These are phyloP conservation scores for Eretmocerus hayati DNA, from an alignment of 2,888 invertebrate species.

Conservation along the genomic window DNA sequence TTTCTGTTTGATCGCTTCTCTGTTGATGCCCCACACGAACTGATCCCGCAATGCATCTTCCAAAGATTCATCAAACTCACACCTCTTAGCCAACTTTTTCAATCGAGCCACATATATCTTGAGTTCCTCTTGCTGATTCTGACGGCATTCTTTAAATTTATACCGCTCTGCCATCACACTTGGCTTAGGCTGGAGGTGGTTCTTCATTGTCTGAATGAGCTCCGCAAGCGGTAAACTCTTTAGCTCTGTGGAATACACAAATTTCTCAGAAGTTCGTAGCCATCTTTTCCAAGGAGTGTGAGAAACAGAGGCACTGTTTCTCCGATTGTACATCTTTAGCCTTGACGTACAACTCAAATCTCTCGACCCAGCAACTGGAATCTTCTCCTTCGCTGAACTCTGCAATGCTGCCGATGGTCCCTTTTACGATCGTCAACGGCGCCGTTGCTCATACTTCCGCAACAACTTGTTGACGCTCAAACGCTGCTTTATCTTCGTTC, in stretches of 20 bases:
- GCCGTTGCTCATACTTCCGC: too few species aligned
- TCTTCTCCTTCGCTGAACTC: conserved; percentile 10
- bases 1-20: not conserved
- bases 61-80: not conserved
- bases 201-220: conserved; percentile 16
- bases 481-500: too few species aligned
- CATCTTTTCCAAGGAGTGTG: conserved; percentile 11
- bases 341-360: conserved; percentile 13
- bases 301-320: not conserved
- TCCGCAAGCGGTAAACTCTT: too few species aligned
- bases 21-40: conserved; percentile 9
- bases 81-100: not conserved
- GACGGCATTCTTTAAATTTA: conserved; percentile 21
- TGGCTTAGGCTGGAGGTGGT: conserved; percentile 22
- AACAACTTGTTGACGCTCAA: too few species aligned
- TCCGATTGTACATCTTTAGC: conserved; percentile 6
- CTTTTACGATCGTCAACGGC: too few species aligned
- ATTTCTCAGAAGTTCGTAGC: conserved; percentile 17
- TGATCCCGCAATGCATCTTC: conserved; percentile 5
- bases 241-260: conserved; percentile 23
- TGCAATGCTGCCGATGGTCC: conserved; percentile 4
- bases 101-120: conserved; percentile 15
- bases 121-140: conserved; percentile 11
- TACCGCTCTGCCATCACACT: conserved; percentile 20
- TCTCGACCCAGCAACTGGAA: conserved; percentile 9